Base-by-base conservation (phyloP, 2,113 vertebrate species). In the Oxyruncus cristatus region DNA sequence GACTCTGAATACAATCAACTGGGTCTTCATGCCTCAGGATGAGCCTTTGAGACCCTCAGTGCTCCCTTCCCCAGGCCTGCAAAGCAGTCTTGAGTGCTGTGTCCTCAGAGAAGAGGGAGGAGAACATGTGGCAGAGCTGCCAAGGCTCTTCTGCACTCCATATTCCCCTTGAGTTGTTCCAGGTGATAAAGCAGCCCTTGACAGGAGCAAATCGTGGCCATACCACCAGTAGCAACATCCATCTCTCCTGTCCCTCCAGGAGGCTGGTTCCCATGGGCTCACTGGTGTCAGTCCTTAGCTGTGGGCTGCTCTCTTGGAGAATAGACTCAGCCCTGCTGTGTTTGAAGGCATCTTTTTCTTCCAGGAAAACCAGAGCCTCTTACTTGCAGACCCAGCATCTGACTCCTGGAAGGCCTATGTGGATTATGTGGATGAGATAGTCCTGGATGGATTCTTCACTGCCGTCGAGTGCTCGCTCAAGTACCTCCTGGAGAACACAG, bases 401-500 rank as follows among this genome's bases (percentile, higher is more conserved):
- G 98, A 96, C 4, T 58, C 94, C 80, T 99, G 99, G 99, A 98
- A 97, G 94, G 97, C 96, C 4, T 99, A 99, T 5, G 94, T 99
- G 80, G 98, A 98, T 55, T 99, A 99, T 15, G 76, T 99, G 32
- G 99, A 99, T 89, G 98, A 99, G 92, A 98, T 99, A 97, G 93
- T 99, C 63, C 97, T 99, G 22, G 98, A 99, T 39, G 99, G 99
- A 11, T 99, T 99, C 95, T 99, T 98, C 95, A 98, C 91, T 88
- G 98, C 98, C 66, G 97, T 98, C 1, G 98, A 99, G 87, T 97
- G 98, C 88, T 99, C 99, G 0, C 98, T 99, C 77, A 98, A 98
- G 83, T 98, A 99, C 85, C 98, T 99, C 37, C 96, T 99, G 93
- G 98, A 99, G 73, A 99, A 99, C 93, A 99, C 98, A 63, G 99